These are phyloP conservation scores for Petrolisthes cinctipes DNA, from an alignment of 2,888 invertebrate species.

Conservation along the genomic window DNA sequence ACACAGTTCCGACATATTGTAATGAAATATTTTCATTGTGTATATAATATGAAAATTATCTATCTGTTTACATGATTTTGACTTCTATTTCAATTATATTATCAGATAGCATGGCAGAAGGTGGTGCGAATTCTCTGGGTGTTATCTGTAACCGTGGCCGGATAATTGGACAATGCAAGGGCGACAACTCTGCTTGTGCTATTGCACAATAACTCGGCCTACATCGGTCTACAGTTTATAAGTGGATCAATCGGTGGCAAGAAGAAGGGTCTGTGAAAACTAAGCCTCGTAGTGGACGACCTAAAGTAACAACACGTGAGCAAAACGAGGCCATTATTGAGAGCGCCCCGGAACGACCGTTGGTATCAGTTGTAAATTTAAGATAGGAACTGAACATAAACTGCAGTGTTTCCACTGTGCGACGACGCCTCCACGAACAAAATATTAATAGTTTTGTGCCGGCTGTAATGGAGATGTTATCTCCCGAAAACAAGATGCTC, in stretches of 20 bases:
- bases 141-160: neutral
- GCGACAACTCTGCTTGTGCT: neutral
- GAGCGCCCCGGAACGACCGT: neutral
- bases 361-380: neutral
- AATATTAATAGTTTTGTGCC: neutral
- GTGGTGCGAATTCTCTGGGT: neutral
- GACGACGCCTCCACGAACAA: neutral
- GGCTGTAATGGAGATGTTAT: neutral
- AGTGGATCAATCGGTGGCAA: too few relatives aligned
- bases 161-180: neutral
- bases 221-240: too few relatives aligned
- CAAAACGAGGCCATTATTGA: neutral
- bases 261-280: neutral
- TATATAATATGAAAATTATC: neutral
- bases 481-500: neutral
- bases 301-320: too few relatives aligned
- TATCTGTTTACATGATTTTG: neutral
- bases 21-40: neutral
- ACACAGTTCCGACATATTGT: neutral
- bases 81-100: neutral
- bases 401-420: slow-evolving; percentile 1
- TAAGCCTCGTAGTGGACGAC: neutral
- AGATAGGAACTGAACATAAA: too few relatives aligned
- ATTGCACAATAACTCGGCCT: too few relatives aligned
- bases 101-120: neutral